A percentile compares a stretch with the other conserved stretches of the same genome.
Conservation (phyloP, 2,797 vertebrate genomes). For the Oreonectes daqikongensis region DNA sequence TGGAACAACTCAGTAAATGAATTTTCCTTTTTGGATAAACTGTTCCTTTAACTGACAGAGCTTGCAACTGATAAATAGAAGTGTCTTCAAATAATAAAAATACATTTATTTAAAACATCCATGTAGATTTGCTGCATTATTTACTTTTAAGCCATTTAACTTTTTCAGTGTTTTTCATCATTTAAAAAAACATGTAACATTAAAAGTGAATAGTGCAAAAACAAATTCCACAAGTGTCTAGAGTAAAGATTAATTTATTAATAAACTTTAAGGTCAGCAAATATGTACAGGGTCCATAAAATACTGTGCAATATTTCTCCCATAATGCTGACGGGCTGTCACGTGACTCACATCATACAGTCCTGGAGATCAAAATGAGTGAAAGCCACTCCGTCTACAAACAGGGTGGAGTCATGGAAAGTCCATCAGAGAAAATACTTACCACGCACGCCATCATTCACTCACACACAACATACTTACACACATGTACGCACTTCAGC, state of each 20-base stretch:
- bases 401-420: slow-evolving; percentile 21
- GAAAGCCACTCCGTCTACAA: slow-evolving; percentile 21
- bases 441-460: neutral
- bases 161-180: neutral
- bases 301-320: slow-evolving; percentile 33
- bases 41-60: too few relatives aligned
- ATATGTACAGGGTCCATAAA: slow-evolving; percentile 1
- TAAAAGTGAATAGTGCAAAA: neutral
- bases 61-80: neutral
- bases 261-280: slow-evolving; percentile 33
- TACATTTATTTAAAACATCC: neutral
- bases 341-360: slow-evolving; percentile 1
- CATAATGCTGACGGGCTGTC: slow-evolving; percentile 10
- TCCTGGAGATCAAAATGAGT: neutral
- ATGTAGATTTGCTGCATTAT: neutral
- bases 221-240: slow-evolving; percentile 1
- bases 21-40: too few relatives aligned
- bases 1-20: too few relatives aligned
- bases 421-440: neutral
- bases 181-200: neutral
- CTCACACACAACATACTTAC: neutral
- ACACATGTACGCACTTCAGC: neutral
- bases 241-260: slow-evolving; percentile 48
- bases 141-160: neutral
- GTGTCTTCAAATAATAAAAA: neutral